These are phyloP conservation scores for Diachasmimorpha longicaudata DNA, from an alignment of 1,140 invertebrate genomes.

Conservation along the genomic window DNA sequence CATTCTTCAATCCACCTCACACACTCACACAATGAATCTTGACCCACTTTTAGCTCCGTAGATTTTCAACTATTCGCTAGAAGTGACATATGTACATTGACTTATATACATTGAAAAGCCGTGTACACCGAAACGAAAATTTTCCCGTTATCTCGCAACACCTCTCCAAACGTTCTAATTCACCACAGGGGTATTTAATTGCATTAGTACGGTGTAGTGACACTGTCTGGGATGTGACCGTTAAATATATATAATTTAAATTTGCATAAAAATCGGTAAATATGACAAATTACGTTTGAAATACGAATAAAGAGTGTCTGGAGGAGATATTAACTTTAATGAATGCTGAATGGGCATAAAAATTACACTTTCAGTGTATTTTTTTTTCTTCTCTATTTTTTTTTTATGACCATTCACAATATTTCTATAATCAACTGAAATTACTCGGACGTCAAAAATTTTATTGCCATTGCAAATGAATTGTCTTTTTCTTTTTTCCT, in stretches of 20 bases:
- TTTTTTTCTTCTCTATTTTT: background rate
- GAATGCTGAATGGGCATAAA: background rate
- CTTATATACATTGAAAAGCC: background rate
- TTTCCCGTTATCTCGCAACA: background rate
- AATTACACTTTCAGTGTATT: background rate
- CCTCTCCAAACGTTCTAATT: background rate
- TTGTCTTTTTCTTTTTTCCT: too few relatives aligned
- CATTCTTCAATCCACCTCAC: background rate
- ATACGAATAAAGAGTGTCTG: background rate
- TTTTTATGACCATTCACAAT: background rate
- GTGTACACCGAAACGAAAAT: background rate
- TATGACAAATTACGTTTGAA: background rate
- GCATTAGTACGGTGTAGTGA: background rate
- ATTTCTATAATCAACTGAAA: background rate
- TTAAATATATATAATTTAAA: conserved; percentile 5
- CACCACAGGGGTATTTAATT: background rate
- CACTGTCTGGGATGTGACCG: background rate
- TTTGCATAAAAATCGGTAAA: conserved; percentile 5
- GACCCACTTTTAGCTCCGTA: conserved; percentile 24
- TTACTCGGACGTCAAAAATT: background rate
- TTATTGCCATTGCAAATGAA: too few relatives aligned
- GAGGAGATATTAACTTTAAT: background rate
- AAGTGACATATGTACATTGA: background rate
- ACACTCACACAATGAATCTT: conserved; percentile 16
- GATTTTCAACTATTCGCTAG: conserved; percentile 11